A percentile compares a stretch with the other conserved stretches of the same genome.
Evolutionary conservation across 2,888 invertebrate species (phyloP).

Genomic region (Patella caerulea): DNA sequence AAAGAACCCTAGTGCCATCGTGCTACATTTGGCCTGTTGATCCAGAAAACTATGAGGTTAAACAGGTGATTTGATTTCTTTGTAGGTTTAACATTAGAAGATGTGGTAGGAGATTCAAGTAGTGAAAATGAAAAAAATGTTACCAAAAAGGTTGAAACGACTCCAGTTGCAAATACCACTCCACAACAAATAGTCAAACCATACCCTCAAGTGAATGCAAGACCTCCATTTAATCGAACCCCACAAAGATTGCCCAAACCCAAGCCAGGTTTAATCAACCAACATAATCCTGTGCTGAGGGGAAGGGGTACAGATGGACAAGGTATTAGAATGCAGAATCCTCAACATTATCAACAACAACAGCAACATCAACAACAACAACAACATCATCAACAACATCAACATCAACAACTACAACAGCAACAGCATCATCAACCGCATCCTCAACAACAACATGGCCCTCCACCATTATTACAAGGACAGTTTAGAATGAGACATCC

Average conservation of each 20-base stretch:
- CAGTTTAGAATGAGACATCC: not conserved
- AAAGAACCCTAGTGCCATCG: too few relatives aligned
- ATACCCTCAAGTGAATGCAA: too few relatives aligned
- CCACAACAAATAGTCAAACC: too few relatives aligned
- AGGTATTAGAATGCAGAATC: not conserved
- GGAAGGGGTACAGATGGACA: too few relatives aligned
- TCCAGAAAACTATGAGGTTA: too few relatives aligned
- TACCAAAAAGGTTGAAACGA: not conserved
- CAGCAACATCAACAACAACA: not conserved
- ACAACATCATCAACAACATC: not conserved
- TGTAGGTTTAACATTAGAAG: not conserved
- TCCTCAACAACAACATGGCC: not conserved
- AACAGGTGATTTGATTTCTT: not conserved
- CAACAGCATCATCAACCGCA: not conserved
- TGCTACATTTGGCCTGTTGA: too few relatives aligned
- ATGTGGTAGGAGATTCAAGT: not conserved
- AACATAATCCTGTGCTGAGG: too few relatives aligned
- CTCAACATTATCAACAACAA: not conserved
- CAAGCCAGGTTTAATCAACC: too few relatives aligned
- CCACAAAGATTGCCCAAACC: too few relatives aligned
- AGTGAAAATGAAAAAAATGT: not conserved
- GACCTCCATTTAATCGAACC: too few relatives aligned
- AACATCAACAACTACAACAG: not conserved
- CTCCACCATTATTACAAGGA: not conserved
- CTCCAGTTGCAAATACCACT: too few relatives aligned